Conservation (phyloP, 2,113 vertebrate genomes). For the Heterocephalus glaber region DNA sequence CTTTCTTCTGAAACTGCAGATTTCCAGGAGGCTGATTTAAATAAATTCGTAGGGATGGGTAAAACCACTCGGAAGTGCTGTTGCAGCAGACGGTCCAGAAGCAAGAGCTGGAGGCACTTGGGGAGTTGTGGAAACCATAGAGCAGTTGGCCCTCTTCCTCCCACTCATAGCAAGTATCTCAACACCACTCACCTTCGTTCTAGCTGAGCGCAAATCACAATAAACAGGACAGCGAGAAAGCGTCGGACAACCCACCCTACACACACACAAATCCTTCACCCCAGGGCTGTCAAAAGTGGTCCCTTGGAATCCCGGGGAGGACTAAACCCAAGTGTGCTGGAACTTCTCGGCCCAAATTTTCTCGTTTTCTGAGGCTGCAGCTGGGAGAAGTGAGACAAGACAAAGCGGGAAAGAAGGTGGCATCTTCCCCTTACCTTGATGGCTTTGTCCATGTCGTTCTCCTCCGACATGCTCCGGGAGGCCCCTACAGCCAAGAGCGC, state of each 20-base stretch:
- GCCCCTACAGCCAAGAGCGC: constrained; percentile 13
- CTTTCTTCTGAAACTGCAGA: constrained; percentile 18
- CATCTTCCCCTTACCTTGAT: constrained; percentile 72
- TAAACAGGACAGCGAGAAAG: not conserved
- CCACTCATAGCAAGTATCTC: not conserved
- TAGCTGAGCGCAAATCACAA: not conserved
- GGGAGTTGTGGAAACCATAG: not conserved
- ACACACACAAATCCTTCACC: not conserved
- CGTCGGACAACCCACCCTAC: not conserved
- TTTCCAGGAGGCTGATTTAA: not conserved
- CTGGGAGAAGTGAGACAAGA: not conserved
- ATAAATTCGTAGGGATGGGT: not conserved
- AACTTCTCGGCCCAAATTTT: not conserved
- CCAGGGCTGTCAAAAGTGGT: not conserved
- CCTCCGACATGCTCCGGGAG: constrained; percentile 74
- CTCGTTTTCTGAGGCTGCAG: not conserved
- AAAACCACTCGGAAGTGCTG: constrained; percentile 7
- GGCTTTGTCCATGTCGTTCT: constrained; percentile 77
- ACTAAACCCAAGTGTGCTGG: not conserved
- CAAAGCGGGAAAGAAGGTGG: not conserved
- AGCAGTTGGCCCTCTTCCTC: not conserved
- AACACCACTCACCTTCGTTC: not conserved
- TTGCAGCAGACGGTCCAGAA: not conserved
- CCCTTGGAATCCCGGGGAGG: not conserved
- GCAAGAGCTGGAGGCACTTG: not conserved